These are phyloP conservation scores for Megalurothrips usitatus DNA, from an alignment of 2,888 invertebrate genomes.

Conservation along the genomic window DNA sequence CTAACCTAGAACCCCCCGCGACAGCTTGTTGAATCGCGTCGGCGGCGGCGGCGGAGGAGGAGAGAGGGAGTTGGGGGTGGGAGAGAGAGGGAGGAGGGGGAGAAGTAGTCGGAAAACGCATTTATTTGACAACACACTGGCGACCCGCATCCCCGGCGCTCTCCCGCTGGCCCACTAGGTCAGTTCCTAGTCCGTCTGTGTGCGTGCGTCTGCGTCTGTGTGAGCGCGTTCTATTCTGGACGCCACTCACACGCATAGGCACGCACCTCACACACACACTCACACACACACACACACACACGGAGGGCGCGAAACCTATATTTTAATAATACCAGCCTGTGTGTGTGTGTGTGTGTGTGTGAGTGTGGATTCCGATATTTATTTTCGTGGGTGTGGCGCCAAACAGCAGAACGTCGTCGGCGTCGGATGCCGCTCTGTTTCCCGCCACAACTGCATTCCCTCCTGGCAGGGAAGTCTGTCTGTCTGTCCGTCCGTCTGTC, in stretches of 20 bases:
- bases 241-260: neutral
- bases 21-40: slow-evolving; percentile 18
- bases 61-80: too few relatives aligned
- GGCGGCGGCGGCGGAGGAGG: neutral
- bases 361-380: neutral
- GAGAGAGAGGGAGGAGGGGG: neutral
- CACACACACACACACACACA: neutral
- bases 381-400: neutral
- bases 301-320: neutral
- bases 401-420: neutral
- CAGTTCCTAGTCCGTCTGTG: neutral
- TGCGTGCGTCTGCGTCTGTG: neutral
- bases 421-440: too few relatives aligned
- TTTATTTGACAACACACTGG: slow-evolving; percentile 4
- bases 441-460: too few relatives aligned
- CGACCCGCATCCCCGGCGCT: neutral
- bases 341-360: too few relatives aligned
- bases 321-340: neutral
- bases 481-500: neutral
- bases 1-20: neutral
- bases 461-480: too few relatives aligned
- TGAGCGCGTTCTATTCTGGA: neutral
- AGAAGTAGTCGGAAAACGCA: neutral
- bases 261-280: neutral
- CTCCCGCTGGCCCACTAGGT: slow-evolving; percentile 8